Conservation (phyloP, 2,113 vertebrate species). For the Dunckerocampus dactyliophorus region DNA sequence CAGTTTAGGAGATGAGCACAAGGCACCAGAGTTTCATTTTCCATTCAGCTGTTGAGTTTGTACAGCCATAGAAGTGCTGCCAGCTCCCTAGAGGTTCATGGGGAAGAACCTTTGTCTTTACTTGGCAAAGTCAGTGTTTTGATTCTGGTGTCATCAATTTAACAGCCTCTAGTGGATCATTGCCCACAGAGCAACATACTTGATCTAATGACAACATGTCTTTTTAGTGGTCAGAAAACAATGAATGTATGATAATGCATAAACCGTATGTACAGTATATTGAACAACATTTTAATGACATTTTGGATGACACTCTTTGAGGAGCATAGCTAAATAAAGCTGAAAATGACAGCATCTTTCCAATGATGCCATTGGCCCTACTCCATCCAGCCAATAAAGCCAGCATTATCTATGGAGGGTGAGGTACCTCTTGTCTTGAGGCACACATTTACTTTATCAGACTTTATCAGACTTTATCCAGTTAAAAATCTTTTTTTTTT, state of each 20-base stretch:
- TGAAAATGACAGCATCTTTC: slow-evolving; percentile 32
- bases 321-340: slow-evolving; percentile 33
- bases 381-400: slow-evolving; percentile 17
- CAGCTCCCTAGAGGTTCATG: slow-evolving; percentile 22
- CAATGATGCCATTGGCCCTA: slow-evolving; percentile 24
- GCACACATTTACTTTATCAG: slow-evolving; percentile 8
- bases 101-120: slow-evolving; percentile 18
- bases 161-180: slow-evolving; percentile 67
- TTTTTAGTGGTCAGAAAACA: slow-evolving; percentile 11
- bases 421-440: slow-evolving; percentile 18
- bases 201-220: not conserved
- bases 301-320: slow-evolving; percentile 7
- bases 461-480: not conserved
- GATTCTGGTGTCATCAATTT: slow-evolving; percentile 19
- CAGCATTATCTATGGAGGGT: slow-evolving; percentile 27
- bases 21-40: slow-evolving; percentile 13
- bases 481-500: not conserved
- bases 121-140: slow-evolving; percentile 31
- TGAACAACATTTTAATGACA: slow-evolving; percentile 19
- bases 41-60: slow-evolving; percentile 19
- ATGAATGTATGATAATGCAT: not conserved
- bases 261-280: not conserved
- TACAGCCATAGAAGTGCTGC: slow-evolving; percentile 11
- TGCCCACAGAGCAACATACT: slow-evolving; percentile 44
- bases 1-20: slow-evolving; percentile 12